Evolutionary conservation across 2,113 vertebrate genomes (phyloP).

Genomic region (Siniperca chuatsi): DNA sequence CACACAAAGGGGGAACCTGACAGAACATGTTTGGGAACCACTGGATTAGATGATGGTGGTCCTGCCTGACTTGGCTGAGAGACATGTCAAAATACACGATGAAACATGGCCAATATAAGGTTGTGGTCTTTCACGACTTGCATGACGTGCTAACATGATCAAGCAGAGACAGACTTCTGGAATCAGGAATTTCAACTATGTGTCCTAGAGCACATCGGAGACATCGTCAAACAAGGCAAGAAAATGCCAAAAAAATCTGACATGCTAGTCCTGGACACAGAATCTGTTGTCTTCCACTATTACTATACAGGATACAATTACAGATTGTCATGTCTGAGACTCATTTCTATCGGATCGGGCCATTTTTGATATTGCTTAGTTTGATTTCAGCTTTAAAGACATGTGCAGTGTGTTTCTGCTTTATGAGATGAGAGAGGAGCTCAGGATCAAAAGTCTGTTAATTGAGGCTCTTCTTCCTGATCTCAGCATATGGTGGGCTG

Average conservation of each 20-base stretch:
- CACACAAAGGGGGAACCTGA: not conserved
- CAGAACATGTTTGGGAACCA: not conserved
- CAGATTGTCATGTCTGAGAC: not conserved
- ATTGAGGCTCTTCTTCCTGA: slow-evolving; percentile 67
- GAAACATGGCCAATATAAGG: not conserved
- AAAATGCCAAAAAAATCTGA: not conserved
- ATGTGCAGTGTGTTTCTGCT: not conserved
- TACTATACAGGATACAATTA: not conserved
- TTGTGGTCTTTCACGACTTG: not conserved
- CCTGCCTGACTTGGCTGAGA: not conserved
- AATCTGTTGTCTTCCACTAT: not conserved
- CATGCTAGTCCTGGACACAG: not conserved
- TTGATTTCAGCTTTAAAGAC: slow-evolving; percentile 8
- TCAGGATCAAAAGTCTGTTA: slow-evolving; percentile 67
- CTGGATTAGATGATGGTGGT: not conserved
- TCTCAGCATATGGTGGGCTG: slow-evolving; percentile 72
- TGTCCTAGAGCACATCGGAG: not conserved
- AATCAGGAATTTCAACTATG: slow-evolving; percentile 20
- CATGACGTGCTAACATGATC: not conserved
- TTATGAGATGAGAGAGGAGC: slow-evolving; percentile 8
- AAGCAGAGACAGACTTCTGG: slow-evolving; percentile 4
- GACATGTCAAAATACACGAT: not conserved
- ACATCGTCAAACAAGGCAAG: not conserved
- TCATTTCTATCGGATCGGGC: not conserved
- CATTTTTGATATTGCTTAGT: not conserved